Evolutionary conservation across 2,797 vertebrate species (phyloP), one percentile per base, ranked within the genome.

Genomic region (Phataginus tetradactyla): DNA sequence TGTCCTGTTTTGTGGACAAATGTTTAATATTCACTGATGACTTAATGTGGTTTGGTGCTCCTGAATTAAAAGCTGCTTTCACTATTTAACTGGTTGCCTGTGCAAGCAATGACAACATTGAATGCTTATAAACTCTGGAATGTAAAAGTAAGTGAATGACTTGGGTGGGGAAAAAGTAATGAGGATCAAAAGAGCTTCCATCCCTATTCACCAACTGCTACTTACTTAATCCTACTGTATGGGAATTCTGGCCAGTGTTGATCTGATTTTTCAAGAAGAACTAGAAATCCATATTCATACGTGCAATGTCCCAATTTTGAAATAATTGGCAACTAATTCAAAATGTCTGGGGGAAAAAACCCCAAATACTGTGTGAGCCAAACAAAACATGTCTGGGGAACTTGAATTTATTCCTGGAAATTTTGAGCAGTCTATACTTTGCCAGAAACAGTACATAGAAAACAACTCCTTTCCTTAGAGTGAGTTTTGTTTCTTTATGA

Each of bases 321-420:
- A 87, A 87, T 91, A 45, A 79, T 55, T 91, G 90, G 77, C 51
- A 95, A 51, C 29, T n/a, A 92, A 94, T 92, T 92, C 39, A 78
- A 34, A 88, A 61, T 55, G 42, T 72, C 25, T 86, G 9, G 32
- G n/a, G 23, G 14, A 37, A 23, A 37, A 45, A 27, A 27, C 39
- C 32, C 32, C 32, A 39, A 85, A 89, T 34, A 85, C 34, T 71
- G 23, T 81, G 42, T 83, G 55, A 92, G 64, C 71, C 71, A 93
- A 90, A 53, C 12, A 83, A 85, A 94, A 84, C 49, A 55, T 84
- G 42, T 81, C 77, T 74, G 32, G 69, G 42, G 53, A 77, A 77
- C 95, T 90, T 90, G 63, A 75, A 69, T 86, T 96, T 94, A 84
- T 96, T 90, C 39, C 61, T 92, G 57, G 86, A 71, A 86, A 94